These are phyloP conservation scores for Ardeotis arabs DNA, from an alignment of 2,113 vertebrate genomes.

Conservation along the genomic window DNA sequence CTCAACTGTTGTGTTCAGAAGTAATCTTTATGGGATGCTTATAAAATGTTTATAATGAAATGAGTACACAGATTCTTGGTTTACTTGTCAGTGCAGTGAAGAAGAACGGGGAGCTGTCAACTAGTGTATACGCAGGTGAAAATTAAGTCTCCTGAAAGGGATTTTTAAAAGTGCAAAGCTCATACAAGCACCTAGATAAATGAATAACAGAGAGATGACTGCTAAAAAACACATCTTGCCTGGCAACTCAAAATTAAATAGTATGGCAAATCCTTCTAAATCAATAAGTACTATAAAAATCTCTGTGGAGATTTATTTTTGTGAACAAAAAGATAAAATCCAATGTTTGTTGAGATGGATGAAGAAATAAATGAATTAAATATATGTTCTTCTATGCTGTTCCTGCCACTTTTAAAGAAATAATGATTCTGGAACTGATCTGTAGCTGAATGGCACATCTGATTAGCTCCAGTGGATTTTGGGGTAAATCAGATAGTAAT, in stretches of 20 bases:
- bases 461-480: background rate
- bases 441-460: background rate
- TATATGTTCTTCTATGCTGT: background rate
- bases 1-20: background rate
- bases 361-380: slow-evolving; percentile 21
- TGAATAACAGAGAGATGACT: background rate
- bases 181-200: background rate
- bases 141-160: slow-evolving; percentile 15
- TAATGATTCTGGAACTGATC: background rate
- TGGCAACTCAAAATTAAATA: slow-evolving; percentile 17
- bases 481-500: background rate
- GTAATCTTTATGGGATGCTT: slow-evolving; percentile 17
- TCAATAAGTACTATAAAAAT: slow-evolving; percentile 17
- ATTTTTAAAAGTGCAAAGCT: background rate
- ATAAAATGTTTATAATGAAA: slow-evolving; percentile 31
- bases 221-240: background rate
- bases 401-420: background rate
- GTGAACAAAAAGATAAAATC: slow-evolving; percentile 29
- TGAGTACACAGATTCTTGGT: background rate
- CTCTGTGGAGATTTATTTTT: background rate
- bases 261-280: background rate
- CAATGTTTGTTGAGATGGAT: background rate
- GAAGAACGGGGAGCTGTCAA: background rate
- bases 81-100: slow-evolving; percentile 1
- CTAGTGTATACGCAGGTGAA: background rate